Evolutionary conservation across 1,140 invertebrate species (phyloP).

Genomic region (Antheraea mylitta): DNA sequence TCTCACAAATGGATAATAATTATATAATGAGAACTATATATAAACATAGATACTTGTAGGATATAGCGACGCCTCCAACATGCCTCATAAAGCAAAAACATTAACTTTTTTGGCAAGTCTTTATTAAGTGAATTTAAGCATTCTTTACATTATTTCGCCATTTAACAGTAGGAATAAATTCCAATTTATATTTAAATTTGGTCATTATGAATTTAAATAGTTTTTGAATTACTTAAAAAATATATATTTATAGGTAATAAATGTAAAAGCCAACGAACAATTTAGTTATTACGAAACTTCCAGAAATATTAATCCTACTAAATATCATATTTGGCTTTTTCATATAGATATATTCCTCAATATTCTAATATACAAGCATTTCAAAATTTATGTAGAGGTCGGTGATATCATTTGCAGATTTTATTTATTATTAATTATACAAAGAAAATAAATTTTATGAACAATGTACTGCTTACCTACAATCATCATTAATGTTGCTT

Average conservation of each 20-base stretch:
- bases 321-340: no score
- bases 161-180: background rate
- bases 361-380: no score
- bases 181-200: background rate
- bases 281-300: background rate
- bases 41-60: background rate
- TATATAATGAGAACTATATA: background rate
- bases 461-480: no score
- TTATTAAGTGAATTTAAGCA: background rate
- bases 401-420: no score
- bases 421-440: no score
- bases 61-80: background rate
- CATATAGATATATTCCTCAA: no score
- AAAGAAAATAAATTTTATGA: no score
- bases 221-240: background rate
- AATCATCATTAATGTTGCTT: no score
- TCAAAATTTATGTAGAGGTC: no score
- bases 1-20: background rate
- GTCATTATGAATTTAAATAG: background rate
- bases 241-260: background rate
- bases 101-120: background rate
- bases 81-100: slow-evolving; percentile 2
- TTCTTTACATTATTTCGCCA: slow-evolving; percentile 1
- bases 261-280: background rate
- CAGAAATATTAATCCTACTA: no score